phyloP scores from a whole-genome alignment of 2,888 invertebrate genomes.

The Drosophila putrida region DNA sequence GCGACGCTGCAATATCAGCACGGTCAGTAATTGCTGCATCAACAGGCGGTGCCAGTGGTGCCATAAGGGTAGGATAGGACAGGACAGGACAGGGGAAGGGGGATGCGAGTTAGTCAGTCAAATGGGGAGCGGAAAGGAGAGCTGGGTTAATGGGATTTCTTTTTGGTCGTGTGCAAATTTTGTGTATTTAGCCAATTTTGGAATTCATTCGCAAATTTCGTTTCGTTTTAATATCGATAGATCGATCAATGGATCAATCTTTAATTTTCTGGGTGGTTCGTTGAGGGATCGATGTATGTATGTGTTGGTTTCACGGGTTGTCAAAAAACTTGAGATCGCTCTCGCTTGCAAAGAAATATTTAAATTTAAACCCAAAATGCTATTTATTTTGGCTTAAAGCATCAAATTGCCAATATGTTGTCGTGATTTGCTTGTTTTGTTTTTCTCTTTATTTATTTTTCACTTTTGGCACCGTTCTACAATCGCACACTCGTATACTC shows the following conservation, averaged over 20 bases:
- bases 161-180: constrained; percentile 48
- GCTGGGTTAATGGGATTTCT: constrained; percentile 31
- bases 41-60: constrained; percentile 66
- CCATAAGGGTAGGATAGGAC: constrained; percentile 41
- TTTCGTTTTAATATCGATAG: constrained; percentile 23
- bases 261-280: constrained; percentile 32
- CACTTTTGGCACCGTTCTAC: constrained; percentile 58
- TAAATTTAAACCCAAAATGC: constrained; percentile 54
- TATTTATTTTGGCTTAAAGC: constrained; percentile 69
- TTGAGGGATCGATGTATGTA: constrained; percentile 27
- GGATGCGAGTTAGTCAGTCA: constrained; percentile 42
- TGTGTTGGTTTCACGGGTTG: constrained; percentile 42
- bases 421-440: constrained; percentile 28
- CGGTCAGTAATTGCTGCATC: constrained; percentile 61
- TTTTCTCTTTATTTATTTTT: constrained; percentile 1
- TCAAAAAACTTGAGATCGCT: constrained; percentile 71
- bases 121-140: constrained; percentile 2
- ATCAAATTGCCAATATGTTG: constrained; percentile 67
- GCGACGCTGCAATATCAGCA: constrained; percentile 58
- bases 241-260: constrained; percentile 7
- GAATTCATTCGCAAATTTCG: constrained; percentile 40
- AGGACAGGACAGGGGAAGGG: background rate
- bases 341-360: constrained; percentile 48
- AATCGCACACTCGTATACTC: constrained; percentile 49
- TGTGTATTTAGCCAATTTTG: constrained; percentile 13